Base-by-base conservation (phyloP, 2,888 invertebrate genomes). In the Xanthorhoe designata region DNA sequence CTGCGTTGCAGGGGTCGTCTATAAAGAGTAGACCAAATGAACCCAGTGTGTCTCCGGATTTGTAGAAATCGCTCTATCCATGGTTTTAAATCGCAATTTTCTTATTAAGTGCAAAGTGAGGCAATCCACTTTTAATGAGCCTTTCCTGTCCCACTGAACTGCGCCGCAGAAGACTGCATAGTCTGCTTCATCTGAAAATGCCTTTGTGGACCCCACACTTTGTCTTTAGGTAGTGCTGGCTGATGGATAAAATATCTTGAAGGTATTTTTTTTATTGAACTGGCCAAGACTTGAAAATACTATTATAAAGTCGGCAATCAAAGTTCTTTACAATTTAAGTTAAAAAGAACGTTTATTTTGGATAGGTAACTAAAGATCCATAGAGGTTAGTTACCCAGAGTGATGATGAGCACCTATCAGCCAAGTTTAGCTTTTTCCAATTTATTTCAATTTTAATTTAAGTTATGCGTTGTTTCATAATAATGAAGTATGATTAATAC, bases 101-200 rank as follows among this genome's bases (percentile, higher is more conserved):
- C 81, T 84, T 83, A 81, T 81, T 75, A 83, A 83, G 80, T 71
- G 78, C 77, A 73, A 78, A 80, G 79, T 78, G 82, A 83, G 86
- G 84, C 85, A 83, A 87, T 87, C 84, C 85, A 82, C 80, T 76
- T 80, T 83, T 90, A 90, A 90, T 89, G 89, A 89, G 89, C 80
- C 76, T 80, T 69, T 73, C 72, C 70, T 71, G 76, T 71, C 75
- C 69, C 68, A 70, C 78, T 71, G 81, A 81, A 82, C 78, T 70
- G 81, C 80, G 80, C 82, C 51, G n/a, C 51, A 59, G 59, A 51
- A 29, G n/a, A 19, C 0, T 1, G 15, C 10, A 51, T 24, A 38
- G 38, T 82, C 75, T 70, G 73, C 69, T 56, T 49, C 45, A 38
- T 52, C 61, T 57, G 60, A 62, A 61, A 63, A 52, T 50, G 68